phyloP scores from a whole-genome alignment of 2,113 vertebrate species.

The Urocolius indicus region DNA sequence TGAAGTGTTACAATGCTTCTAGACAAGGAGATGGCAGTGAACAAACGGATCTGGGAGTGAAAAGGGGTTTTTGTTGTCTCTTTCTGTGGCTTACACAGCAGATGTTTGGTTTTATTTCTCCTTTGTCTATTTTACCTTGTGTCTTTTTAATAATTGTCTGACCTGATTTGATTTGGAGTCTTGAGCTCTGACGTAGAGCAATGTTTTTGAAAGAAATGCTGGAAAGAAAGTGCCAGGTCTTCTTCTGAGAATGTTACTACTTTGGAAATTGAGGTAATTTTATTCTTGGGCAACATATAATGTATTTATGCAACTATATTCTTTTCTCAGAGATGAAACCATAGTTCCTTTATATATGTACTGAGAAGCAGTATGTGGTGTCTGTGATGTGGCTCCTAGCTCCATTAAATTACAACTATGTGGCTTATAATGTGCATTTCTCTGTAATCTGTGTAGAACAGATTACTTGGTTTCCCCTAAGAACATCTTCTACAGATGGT shows the following conservation, averaged over 20 bases:
- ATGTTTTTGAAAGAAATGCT: background rate
- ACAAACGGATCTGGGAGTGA: background rate
- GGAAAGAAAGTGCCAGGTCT: background rate
- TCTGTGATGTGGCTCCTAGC: background rate
- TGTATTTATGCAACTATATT: background rate
- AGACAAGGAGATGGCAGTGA: background rate
- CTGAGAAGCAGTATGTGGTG: background rate
- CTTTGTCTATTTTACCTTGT: background rate
- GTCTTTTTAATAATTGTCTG: background rate
- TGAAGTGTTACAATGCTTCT: background rate
- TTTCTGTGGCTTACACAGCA: background rate
- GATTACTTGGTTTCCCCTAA: background rate
- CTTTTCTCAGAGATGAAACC: background rate
- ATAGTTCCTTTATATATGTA: background rate
- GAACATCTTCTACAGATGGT: background rate
- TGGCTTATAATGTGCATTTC: background rate
- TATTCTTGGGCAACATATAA: background rate
- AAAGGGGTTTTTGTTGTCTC: background rate
- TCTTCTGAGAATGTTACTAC: background rate
- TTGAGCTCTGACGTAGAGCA: background rate
- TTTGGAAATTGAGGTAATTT: background rate
- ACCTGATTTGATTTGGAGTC: background rate
- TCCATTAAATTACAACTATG: background rate
- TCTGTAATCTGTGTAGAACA: background rate
- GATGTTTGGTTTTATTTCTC: background rate